A percentile compares a stretch with the other conserved stretches of the same genome.
Evolutionary conservation across 2,888 invertebrate genomes (phyloP).

Genomic region (Choristoneura rosaceana): DNA sequence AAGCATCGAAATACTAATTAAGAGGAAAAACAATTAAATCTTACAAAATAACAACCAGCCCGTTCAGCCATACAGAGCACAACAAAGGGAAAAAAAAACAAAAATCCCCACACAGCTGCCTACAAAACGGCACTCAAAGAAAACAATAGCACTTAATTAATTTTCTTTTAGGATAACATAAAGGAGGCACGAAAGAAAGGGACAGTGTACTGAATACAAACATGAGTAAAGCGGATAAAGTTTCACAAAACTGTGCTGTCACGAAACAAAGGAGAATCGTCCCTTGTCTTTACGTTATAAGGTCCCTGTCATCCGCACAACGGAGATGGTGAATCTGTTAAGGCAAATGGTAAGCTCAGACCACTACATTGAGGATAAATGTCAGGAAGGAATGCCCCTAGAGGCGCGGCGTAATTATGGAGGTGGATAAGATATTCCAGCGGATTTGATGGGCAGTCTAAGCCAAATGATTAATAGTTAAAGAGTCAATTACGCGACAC

Average conservation of each 20-base stretch:
- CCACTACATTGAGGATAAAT: slow-evolving; percentile 56
- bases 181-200: slow-evolving; percentile 65
- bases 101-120: slow-evolving; percentile 55
- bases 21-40: slow-evolving; percentile 34
- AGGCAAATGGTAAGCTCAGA: slow-evolving; percentile 45
- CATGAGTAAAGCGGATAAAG: slow-evolving; percentile 69
- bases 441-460: slow-evolving; percentile 37
- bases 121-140: slow-evolving; percentile 65
- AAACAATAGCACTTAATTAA: slow-evolving; percentile 78
- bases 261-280: slow-evolving; percentile 45
- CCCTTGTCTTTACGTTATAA: slow-evolving; percentile 43
- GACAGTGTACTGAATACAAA: slow-evolving; percentile 63
- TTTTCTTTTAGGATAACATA: slow-evolving; percentile 73
- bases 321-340: slow-evolving; percentile 41
- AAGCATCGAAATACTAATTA: slow-evolving; percentile 2
- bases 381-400: slow-evolving; percentile 57
- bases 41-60: slow-evolving; percentile 33
- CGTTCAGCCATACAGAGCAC: slow-evolving; percentile 38
- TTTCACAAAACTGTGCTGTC: slow-evolving; percentile 56
- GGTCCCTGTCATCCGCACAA: slow-evolving; percentile 34
- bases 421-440: slow-evolving; percentile 47
- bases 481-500: slow-evolving; percentile 16
- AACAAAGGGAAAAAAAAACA: slow-evolving; percentile 45
- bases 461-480: slow-evolving; percentile 31
- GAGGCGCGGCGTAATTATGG: slow-evolving; percentile 53